Evolutionary conservation across 2,888 invertebrate genomes (phyloP).

Genomic region (Cerastis leucographa): DNA sequence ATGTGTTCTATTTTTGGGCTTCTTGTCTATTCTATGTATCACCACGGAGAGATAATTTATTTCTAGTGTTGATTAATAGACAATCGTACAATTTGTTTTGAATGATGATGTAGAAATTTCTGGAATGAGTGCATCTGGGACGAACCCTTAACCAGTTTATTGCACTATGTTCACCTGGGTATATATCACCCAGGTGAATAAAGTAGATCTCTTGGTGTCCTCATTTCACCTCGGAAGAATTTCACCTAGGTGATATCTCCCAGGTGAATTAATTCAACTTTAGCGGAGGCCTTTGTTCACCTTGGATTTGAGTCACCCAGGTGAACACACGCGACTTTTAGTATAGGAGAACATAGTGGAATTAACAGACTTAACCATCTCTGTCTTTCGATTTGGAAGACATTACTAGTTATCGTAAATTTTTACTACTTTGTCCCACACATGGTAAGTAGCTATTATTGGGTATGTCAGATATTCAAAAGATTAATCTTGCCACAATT

Average conservation of each 20-base stretch:
- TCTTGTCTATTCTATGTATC: conserved; percentile 34
- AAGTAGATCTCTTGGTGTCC: too few species aligned
- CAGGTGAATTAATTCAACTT: too few species aligned
- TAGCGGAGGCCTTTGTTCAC: too few species aligned
- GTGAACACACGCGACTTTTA: too few species aligned
- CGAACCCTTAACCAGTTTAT: background rate
- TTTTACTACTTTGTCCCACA: conserved; percentile 26
- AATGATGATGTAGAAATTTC: background rate
- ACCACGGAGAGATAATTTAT: conserved; percentile 13
- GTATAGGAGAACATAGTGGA: too few species aligned
- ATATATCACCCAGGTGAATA: too few species aligned
- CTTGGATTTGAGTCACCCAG: too few species aligned
- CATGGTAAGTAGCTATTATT: conserved; percentile 10
- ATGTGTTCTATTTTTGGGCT: conserved; percentile 21
- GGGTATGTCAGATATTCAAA: background rate
- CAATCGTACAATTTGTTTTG: background rate
- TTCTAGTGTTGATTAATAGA: conserved; percentile 11
- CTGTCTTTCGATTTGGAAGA: background rate
- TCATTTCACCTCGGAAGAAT: too few species aligned
- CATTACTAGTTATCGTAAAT: conserved; percentile 8
- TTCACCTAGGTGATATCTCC: too few species aligned
- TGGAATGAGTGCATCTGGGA: conserved; percentile 7
- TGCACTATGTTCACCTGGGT: too few species aligned
- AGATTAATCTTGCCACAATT: conserved; percentile 4
- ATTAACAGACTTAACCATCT: background rate